These are phyloP conservation scores for Phycodurus eques DNA, from an alignment of 2,113 vertebrate species.

Conservation along the genomic window DNA sequence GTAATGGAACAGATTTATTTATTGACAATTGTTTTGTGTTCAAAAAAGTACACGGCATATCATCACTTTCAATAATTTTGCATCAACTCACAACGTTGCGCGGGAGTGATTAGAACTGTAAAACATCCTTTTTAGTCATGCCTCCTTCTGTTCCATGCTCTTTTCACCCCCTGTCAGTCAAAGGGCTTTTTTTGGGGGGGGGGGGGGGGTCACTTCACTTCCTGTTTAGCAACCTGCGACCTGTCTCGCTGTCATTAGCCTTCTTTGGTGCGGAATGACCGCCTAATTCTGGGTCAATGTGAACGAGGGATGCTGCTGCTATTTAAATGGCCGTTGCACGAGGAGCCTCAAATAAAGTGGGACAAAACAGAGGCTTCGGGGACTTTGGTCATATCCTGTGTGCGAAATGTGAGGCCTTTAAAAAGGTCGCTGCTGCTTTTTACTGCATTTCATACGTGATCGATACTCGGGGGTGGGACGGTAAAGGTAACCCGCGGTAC, in stretches of 20 bases:
- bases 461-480: too few relatives aligned
- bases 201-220: too few relatives aligned
- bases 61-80: too few relatives aligned
- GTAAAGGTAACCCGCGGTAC: too few relatives aligned
- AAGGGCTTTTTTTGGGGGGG: constrained; percentile 4
- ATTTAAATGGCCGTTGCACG: constrained; percentile 27
- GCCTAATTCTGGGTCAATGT: constrained; percentile 59
- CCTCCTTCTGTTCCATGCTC: constrained; percentile 33
- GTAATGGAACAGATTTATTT: too few relatives aligned
- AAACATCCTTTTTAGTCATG: constrained; percentile 60
- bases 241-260: not conserved
- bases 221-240: not conserved
- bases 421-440: not conserved
- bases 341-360: not conserved
- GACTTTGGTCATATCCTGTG: not conserved
- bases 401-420: not conserved
- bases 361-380: not conserved
- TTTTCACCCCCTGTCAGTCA: not conserved
- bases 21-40: too few relatives aligned
- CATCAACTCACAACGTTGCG: constrained; percentile 21
- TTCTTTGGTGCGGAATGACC: constrained; percentile 23
- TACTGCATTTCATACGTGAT: not conserved
- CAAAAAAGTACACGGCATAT: too few relatives aligned
- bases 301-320: constrained; percentile 35
- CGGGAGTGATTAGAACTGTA: constrained; percentile 53